A percentile compares a stretch with the other conserved stretches of the same genome.
phyloP scores from a whole-genome alignment of 2,113 vertebrate species.

The Hystrix brachyura region DNA sequence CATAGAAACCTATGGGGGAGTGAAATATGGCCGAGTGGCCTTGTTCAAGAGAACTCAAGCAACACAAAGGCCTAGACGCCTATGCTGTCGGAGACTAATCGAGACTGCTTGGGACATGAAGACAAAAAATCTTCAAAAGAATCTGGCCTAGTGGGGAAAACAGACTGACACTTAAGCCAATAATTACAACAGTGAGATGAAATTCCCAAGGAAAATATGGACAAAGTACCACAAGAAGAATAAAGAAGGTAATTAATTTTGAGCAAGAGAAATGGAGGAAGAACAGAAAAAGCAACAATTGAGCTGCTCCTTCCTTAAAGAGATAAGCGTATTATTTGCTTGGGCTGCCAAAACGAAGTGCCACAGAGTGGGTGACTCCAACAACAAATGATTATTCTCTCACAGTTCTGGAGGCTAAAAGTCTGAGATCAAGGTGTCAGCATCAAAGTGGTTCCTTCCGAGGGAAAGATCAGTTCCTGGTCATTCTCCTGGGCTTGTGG shows the following conservation, averaged over 20 bases:
- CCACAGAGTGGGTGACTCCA: background rate
- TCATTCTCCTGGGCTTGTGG: background rate
- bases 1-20: background rate
- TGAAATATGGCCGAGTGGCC: background rate
- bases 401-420: background rate
- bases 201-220: conserved; percentile 6
- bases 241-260: conserved; percentile 11
- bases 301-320: background rate
- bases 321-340: background rate
- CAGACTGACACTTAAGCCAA: background rate
- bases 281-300: conserved; percentile 28
- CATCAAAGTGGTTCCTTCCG: background rate
- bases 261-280: background rate
- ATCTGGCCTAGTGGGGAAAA: background rate
- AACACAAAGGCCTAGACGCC: background rate
- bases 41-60: conserved; percentile 46
- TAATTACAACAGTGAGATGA: conserved; percentile 45
- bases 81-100: background rate
- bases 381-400: background rate
- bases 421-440: background rate
- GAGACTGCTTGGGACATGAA: conserved; percentile 36
- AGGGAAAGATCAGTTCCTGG: background rate
- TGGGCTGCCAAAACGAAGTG: background rate
- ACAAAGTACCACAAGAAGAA: conserved; percentile 4
- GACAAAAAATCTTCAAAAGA: conserved; percentile 6